phyloP scores from a whole-genome alignment of 2,888 invertebrate genomes.

The Nesidiocoris tenuis region DNA sequence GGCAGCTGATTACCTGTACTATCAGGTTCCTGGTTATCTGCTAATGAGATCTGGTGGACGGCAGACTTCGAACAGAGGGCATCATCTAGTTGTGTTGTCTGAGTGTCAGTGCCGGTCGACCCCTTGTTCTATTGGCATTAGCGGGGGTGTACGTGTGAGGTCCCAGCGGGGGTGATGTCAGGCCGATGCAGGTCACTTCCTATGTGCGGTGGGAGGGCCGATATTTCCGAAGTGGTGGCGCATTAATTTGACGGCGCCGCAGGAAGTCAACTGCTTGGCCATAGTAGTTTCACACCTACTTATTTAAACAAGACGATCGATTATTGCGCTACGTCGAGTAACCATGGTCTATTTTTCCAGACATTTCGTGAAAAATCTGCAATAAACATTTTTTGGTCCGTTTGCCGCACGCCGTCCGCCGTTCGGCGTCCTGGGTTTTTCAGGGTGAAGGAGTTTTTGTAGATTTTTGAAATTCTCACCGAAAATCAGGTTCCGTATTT shows the following conservation, averaged over 20 bases:
- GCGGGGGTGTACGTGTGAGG: not conserved
- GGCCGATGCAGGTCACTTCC: not conserved
- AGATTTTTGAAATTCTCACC: too few species aligned
- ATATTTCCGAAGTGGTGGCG: not conserved
- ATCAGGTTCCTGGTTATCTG: slow-evolving; percentile 7
- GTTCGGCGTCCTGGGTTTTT: too few species aligned
- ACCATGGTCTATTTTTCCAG: too few species aligned
- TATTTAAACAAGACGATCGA: too few species aligned
- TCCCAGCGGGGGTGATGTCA: not conserved
- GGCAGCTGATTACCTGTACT: slow-evolving; percentile 26
- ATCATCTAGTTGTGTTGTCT: not conserved
- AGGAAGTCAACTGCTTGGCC: not conserved
- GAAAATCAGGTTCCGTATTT: too few species aligned
- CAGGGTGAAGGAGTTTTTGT: too few species aligned
- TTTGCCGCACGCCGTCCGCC: too few species aligned
- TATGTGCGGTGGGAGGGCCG: not conserved
- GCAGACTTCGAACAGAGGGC: not conserved
- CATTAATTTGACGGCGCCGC: not conserved
- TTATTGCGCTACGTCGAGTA: too few species aligned
- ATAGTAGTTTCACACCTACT: too few species aligned
- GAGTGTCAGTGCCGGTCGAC: not conserved
- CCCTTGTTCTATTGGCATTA: not conserved
- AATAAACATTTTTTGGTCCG: too few species aligned
- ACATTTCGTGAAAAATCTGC: too few species aligned
- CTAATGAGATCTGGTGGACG: slow-evolving; percentile 23